A percentile compares a stretch with the other conserved stretches of the same genome.
These are phyloP conservation scores for Lamprologus ornatipinnis DNA, from an alignment of 2,113 vertebrate species.

Conservation along the genomic window DNA sequence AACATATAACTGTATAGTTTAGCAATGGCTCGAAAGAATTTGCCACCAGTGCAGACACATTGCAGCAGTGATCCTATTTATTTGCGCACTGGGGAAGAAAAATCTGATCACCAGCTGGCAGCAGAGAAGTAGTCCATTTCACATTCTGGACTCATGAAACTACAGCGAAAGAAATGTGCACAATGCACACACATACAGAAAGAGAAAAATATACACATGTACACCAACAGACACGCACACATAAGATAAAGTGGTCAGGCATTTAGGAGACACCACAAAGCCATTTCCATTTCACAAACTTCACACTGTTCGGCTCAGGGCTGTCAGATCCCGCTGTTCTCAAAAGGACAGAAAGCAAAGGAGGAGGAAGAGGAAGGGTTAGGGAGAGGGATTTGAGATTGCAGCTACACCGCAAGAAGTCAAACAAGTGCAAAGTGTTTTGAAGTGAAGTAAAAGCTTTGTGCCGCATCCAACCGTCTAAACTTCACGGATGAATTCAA, in stretches of 20 bases:
- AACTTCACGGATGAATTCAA: background rate
- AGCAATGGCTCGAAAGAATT: background rate
- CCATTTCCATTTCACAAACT: constrained; percentile 27
- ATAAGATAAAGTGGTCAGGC: background rate
- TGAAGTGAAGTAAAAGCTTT: background rate
- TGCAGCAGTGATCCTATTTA: background rate
- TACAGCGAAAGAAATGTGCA: background rate
- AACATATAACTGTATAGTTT: background rate
- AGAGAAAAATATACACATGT: background rate
- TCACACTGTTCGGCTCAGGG: background rate
- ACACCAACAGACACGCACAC: background rate
- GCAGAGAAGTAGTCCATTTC: background rate
- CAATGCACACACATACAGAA: background rate
- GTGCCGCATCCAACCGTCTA: background rate
- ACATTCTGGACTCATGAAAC: background rate
- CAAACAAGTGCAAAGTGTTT: background rate
- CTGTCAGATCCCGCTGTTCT: constrained; percentile 6
- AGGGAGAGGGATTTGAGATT: background rate
- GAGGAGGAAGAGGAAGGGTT: background rate
- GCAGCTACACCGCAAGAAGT: background rate
- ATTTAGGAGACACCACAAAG: constrained; percentile 4
- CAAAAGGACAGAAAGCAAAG: background rate
- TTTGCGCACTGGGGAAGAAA: background rate
- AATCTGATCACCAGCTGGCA: background rate
- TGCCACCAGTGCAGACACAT: background rate